Base-by-base conservation (phyloP, 2,797 vertebrate genomes). In the Siniperca undulata region DNA sequence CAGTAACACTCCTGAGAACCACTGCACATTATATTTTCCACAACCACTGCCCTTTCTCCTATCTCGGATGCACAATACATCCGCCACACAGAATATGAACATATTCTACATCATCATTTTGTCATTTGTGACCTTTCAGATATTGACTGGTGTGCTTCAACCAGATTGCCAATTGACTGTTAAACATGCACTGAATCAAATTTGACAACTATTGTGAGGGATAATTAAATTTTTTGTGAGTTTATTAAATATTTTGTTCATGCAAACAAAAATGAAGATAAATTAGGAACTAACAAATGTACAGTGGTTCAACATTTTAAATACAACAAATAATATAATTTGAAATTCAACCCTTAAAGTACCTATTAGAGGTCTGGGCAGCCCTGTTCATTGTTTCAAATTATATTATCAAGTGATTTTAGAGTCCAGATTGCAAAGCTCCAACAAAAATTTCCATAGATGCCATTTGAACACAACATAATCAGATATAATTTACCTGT, bases 21-120 rank as follows among this genome's bases (percentile, higher is more conserved):
- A 83, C 88, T 86, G 59, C 86, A 86, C 84, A 86, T 87, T 86
- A 80, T 87, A 87, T 90, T 90, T 85, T 77, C 67, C 56, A 42
- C 59, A 74, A 64, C 59, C 72, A 27, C 69, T 74, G 48, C 73
- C 75, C 64, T 50, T 75, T 79, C 70, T 79, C 40, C 53, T 73
- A 2, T 82, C 72, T 78, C 56, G 61, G 78, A 81, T 46, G 13
- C 64, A 70, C 81, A 78, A 50, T 77, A 40, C 71, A 78, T 70
- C 48, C 10, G 40, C 65, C 75, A 81, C 46, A 59, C 70, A 68
- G 61, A 81, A 83, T 80, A 83, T 74, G 66, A 88, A 86, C 81
- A 78, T 68, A 69, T 82, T 78, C 68, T 84, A 30, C 30, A 30
- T 30, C 30, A 30, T 30, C 30, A 30, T 30, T 30, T 30, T 30